Base-by-base conservation (phyloP, 2,888 invertebrate genomes). In the Herminia tarsipennalis region DNA sequence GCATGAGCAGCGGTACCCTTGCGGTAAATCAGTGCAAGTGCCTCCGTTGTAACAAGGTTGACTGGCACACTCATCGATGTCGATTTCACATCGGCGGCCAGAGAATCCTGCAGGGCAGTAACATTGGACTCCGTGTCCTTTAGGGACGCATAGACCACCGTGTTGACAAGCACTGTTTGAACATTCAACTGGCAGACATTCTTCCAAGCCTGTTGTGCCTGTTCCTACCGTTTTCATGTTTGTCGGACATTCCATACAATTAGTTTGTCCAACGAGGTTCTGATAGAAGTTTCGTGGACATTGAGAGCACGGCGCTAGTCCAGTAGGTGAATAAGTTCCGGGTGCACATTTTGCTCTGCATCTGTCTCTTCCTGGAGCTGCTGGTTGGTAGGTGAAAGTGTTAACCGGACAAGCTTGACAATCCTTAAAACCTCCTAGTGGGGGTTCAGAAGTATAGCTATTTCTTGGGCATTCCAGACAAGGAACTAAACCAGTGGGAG, bases 51-150 rank as follows among this genome's bases (percentile, higher is more conserved):
- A 97, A 80, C 99, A 99, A 10, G 98, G 98, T 67, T 96, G 96
- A 4, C 98, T 98, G 3, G 96, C 95, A 78, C 99, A 99, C 76
- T 98, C 98, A 73, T 98, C 97, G 33, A 98, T 97, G 69, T 99
- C 99, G 52, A 97, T 94, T 89, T 99, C 98, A 83, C 98, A 99
- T 49, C 97, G 94, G 48, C 96, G 93, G 43, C 98, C 98, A 0
- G 97, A 97, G 86, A 98, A 98, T 39, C 98, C 98, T 70, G 98
- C 98, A 0, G 98, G 98, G 69, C 98, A 98, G 88, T 97, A 96
- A 78, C 98, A 98, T 78, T 97, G 97, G 29, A 97, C 93, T 36
- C 95, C 95, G 66, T 98, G 98, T 25, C 96, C 96, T 93, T 97
- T 95, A 0, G 97, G 96, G 4, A 97, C 94, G 77, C 98, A 98